Conservation (phyloP, 2,113 vertebrate species). For the Calidris pugnax region DNA sequence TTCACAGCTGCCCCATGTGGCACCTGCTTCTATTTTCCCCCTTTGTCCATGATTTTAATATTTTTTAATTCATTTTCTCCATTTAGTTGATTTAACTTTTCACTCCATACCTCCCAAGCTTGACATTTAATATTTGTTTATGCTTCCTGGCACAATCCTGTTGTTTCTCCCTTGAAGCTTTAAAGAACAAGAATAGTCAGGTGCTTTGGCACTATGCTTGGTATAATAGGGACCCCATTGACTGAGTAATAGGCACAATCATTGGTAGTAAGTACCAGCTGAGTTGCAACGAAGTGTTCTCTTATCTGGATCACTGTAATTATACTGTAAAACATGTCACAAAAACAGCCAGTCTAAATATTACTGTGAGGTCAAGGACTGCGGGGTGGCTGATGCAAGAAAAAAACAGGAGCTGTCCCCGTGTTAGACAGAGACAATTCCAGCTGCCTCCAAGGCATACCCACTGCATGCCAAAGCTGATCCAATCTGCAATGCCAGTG, state of each 20-base stretch:
- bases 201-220: neutral
- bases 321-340: neutral
- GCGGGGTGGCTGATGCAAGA: neutral
- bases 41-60: neutral
- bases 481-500: too few relatives aligned
- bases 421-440: neutral
- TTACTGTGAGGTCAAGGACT: neutral
- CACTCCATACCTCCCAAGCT: neutral
- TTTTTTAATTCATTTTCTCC: neutral
- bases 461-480: neutral
- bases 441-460: accelerated
- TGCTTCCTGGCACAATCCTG: neutral
- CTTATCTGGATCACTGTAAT: neutral
- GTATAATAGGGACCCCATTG: neutral
- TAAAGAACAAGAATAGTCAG: neutral
- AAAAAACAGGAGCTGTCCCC: neutral
- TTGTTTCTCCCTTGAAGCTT: neutral
- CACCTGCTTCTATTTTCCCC: neutral
- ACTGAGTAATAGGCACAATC: neutral
- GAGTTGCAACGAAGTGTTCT: neutral
- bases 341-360: neutral
- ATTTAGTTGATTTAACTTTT: neutral
- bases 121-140: neutral
- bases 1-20: neutral
- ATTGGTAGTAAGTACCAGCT: neutral